Base-by-base conservation (phyloP, 2,888 invertebrate species). In the Chrysopilus asiliformis region DNA sequence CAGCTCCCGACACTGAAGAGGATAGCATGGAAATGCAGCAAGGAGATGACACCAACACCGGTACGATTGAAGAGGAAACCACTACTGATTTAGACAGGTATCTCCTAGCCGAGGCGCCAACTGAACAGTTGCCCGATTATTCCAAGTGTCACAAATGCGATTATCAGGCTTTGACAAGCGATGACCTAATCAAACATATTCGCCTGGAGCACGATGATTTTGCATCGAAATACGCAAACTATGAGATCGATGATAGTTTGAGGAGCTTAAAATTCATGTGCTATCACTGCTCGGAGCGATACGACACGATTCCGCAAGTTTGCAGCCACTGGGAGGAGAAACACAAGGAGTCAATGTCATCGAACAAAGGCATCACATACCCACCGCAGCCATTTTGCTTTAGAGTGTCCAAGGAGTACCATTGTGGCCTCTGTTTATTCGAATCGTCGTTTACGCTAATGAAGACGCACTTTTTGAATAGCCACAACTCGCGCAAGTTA, bases 401-500 rank as follows among this genome's bases (percentile, higher is more conserved):
- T 16, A 30, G 24, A 15, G 24, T 36, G 3, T 7, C n/a, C n/a
- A n/a, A n/a, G n/a, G n/a, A n/a, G n/a, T n/a, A n/a, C n/a, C n/a
- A n/a, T n/a, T n/a, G n/a, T n/a, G n/a, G n/a, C n/a, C n/a, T n/a
- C n/a, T n/a, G n/a, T n/a, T n/a, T n/a, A n/a, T n/a, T n/a, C n/a
- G n/a, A n/a, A n/a, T n/a, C n/a, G n/a, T n/a, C n/a, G n/a, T n/a
- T n/a, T n/a, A n/a, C n/a, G n/a, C n/a, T n/a, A n/a, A n/a, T n/a
- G n/a, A n/a, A n/a, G n/a, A n/a, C 1, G 32, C 19, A 5, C 14
- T 16, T 1, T 44, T 44, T 33, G 43, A 44, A 28, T 49, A 47
- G 24, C 38, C 32, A 2, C 34, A 45, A 4, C 58, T 58, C 39
- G 53, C 55, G 47, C 34, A 42, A 3, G 2, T 55, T 49, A 28